Conservation (phyloP, 2,113 vertebrate species). For the Lathamus discolor region DNA sequence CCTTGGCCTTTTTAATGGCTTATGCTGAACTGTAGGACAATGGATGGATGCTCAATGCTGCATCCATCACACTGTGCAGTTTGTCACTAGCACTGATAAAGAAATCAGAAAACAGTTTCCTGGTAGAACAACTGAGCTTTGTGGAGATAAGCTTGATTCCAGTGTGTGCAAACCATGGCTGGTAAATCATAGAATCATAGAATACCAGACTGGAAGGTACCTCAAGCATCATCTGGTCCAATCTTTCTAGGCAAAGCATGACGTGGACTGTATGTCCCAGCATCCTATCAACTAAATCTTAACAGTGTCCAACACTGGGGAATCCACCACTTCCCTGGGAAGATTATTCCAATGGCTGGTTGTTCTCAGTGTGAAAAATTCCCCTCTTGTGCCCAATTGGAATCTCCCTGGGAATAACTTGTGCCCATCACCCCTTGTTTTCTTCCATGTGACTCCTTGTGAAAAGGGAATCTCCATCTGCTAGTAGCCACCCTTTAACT, state of each 20-base stretch:
- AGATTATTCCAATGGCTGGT: not conserved
- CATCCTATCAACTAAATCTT: not conserved
- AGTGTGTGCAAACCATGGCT: not conserved
- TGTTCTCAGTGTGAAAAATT: not conserved
- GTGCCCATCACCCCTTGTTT: not conserved
- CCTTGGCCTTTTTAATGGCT: not conserved
- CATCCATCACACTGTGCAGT: too few relatives aligned
- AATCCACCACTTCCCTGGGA: not conserved
- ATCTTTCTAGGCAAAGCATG: not conserved
- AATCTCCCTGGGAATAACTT: not conserved
- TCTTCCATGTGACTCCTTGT: not conserved
- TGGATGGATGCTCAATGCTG: not conserved
- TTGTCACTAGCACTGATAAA: not conserved
- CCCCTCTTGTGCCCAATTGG: not conserved
- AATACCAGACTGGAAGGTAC: not conserved
- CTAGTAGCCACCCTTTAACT: not conserved
- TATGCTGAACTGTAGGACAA: not conserved
- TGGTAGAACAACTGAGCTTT: not conserved
- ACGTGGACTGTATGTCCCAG: not conserved
- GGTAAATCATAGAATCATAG: not conserved
- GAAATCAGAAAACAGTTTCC: not conserved
- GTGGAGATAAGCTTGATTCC: not conserved
- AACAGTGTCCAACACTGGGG: not conserved
- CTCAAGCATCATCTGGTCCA: not conserved
- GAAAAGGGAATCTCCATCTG: not conserved